phyloP scores from a whole-genome alignment of 2,113 vertebrate species.

The Scopus umbretta region DNA sequence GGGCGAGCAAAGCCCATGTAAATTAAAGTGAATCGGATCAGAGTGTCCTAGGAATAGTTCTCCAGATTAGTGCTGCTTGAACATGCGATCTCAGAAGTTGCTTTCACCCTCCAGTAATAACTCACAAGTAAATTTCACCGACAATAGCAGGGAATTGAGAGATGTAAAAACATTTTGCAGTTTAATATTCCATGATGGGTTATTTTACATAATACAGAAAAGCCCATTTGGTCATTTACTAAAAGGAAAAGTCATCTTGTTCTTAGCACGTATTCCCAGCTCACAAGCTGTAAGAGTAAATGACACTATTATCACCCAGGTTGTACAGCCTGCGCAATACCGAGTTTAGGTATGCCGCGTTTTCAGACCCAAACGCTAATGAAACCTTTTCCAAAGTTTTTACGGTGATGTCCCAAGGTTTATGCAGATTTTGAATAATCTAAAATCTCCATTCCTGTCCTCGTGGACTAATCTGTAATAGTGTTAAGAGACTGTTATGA shows the following conservation, averaged over 20 bases:
- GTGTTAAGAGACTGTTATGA: slow-evolving; percentile 53
- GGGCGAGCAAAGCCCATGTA: not conserved
- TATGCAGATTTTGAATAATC: slow-evolving; percentile 53
- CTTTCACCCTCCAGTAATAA: not conserved
- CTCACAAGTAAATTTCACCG: not conserved
- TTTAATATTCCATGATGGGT: not conserved
- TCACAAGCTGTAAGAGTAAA: not conserved
- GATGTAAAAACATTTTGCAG: not conserved
- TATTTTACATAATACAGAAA: not conserved
- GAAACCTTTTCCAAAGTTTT: not conserved
- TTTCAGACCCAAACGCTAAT: not conserved
- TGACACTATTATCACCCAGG: not conserved
- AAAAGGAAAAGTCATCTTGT: not conserved
- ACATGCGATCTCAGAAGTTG: not conserved
- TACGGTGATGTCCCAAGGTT: slow-evolving; percentile 21
- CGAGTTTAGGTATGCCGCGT: not conserved
- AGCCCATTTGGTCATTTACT: not conserved
- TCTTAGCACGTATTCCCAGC: not conserved
- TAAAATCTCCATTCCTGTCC: slow-evolving; percentile 62
- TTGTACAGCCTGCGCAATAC: not conserved
- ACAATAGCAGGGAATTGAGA: not conserved
- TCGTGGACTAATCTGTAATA: slow-evolving; percentile 55
- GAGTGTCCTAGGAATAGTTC: not conserved
- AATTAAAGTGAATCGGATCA: not conserved
- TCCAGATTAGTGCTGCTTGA: not conserved